These are phyloP conservation scores for Apodemia duryi DNA, from an alignment of 2,888 invertebrate genomes.

Conservation along the genomic window DNA sequence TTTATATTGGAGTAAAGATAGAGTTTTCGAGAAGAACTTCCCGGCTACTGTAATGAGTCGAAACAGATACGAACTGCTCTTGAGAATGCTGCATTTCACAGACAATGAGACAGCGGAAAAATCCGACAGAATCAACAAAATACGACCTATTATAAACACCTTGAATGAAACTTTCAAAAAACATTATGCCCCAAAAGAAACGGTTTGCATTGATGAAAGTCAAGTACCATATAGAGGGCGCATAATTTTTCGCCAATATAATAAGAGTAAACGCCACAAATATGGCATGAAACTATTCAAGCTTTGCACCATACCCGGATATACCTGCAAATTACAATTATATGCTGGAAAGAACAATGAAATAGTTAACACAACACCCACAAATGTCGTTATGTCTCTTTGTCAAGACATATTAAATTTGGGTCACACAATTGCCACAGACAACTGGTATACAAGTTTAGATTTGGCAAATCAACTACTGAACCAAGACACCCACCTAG, in stretches of 20 bases:
- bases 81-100: constrained; percentile 35
- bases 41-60: constrained; percentile 36
- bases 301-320: constrained; percentile 11
- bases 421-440: constrained; percentile 27
- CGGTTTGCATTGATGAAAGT: constrained; percentile 39
- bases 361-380: background rate
- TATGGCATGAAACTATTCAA: background rate
- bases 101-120: constrained; percentile 33
- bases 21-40: constrained; percentile 35
- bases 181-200: constrained; percentile 36
- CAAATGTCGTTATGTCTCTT: background rate
- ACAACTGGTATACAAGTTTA: background rate
- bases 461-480: background rate
- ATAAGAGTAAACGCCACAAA: background rate
- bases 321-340: background rate
- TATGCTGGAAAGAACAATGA: background rate
- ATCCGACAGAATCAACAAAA: constrained; percentile 35
- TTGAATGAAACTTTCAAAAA: constrained; percentile 35
- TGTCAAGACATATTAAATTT: background rate
- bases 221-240: constrained; percentile 33
- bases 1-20: constrained; percentile 37
- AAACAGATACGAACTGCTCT: constrained; percentile 35
- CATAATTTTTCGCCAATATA: background rate
- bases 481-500: background rate
- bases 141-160: constrained; percentile 34